phyloP scores from a whole-genome alignment of 2,113 vertebrate genomes.

The Butastur rufipennis region DNA sequence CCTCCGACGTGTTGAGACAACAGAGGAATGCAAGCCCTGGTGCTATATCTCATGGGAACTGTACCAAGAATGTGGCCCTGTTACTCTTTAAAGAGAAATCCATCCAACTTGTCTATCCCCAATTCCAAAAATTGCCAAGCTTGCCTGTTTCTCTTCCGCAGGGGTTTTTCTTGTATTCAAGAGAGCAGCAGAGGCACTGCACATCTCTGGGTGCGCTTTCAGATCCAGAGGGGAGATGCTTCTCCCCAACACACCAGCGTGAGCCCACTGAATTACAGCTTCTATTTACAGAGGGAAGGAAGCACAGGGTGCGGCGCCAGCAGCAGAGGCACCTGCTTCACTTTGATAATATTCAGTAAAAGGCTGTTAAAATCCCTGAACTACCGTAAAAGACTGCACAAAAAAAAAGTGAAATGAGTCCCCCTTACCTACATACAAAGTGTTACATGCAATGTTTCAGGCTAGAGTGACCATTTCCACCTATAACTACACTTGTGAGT shows the following conservation, averaged over 20 bases:
- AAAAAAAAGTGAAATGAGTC: neutral
- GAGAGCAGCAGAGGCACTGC: neutral
- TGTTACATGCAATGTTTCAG: rapidly evolving
- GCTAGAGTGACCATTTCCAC: neutral
- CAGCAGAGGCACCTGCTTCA: neutral
- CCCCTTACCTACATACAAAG: rapidly evolving
- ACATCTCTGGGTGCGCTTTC: neutral
- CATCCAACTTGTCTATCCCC: neutral
- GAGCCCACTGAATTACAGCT: neutral
- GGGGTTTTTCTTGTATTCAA: neutral
- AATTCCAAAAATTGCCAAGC: neutral
- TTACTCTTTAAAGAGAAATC: neutral
- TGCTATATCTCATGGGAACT: neutral
- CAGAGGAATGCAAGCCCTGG: neutral
- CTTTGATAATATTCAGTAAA: neutral
- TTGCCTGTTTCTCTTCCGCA: neutral
- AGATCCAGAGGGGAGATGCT: neutral
- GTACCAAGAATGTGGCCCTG: neutral
- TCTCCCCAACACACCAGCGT: neutral
- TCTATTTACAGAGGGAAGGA: neutral
- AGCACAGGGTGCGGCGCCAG: neutral
- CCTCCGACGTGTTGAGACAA: neutral
- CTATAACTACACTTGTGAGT: neutral
- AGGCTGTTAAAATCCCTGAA: neutral
- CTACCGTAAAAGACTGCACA: neutral